Conservation (phyloP, 2,113 vertebrate genomes). For the Machaerirhynchus nigripectus region DNA sequence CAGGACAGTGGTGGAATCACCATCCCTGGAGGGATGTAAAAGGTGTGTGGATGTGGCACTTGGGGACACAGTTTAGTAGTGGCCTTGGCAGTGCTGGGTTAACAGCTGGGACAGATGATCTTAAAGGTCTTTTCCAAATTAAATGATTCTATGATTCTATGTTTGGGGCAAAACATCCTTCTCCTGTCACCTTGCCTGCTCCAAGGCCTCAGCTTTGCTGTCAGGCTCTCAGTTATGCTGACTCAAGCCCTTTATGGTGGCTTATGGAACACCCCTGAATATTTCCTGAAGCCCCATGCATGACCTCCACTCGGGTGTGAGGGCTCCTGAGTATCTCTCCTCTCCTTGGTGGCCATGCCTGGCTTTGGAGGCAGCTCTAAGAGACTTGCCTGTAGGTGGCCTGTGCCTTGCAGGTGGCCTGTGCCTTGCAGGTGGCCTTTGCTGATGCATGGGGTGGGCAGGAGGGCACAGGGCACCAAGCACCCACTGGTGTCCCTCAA, state of each 20-base stretch:
- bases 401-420: neutral
- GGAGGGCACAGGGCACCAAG: neutral
- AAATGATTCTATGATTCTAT: neutral
- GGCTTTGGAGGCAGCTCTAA: neutral
- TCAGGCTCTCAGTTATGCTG: neutral
- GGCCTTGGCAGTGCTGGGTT: neutral
- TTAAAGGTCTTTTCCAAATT: neutral
- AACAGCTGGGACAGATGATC: rapidly evolving
- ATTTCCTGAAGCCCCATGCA: rapidly evolving
- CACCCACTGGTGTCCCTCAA: neutral
- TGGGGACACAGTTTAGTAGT: neutral
- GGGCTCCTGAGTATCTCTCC: neutral
- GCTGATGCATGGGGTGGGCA: neutral
- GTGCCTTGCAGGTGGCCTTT: neutral
- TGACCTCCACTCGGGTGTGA: neutral
- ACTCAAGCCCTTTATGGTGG: neutral
- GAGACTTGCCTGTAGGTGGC: neutral
- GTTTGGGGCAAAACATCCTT: neutral
- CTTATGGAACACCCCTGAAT: neutral
- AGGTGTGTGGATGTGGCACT: neutral
- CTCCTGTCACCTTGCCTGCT: neutral
- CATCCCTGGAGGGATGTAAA: neutral
- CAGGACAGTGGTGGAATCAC: neutral
- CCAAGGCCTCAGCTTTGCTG: neutral
- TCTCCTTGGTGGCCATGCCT: neutral